Evolutionary conservation across 2,113 vertebrate species (phyloP), one percentile per base, ranked within the genome.

Genomic region (Pelmatolapia mariae): DNA sequence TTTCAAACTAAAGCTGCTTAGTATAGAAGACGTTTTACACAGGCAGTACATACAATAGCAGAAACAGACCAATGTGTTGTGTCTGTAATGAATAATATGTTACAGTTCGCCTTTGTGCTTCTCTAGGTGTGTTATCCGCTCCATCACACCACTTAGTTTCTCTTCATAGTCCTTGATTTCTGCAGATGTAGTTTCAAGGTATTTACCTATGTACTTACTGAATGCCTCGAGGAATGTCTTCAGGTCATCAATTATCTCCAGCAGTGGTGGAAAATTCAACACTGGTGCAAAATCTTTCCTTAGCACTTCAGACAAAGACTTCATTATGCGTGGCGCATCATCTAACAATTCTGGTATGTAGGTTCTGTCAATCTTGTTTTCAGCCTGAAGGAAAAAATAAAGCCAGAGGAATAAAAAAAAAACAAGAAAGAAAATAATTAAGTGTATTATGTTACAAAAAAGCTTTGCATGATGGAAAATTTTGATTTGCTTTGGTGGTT

Each of bases 201-300:
- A 59, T 59, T 59, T 59, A 59, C 8, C 56, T 59, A 59, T 59
- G 26, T 59, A 18, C 8, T 31, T 2, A 59, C 56, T 59, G 26
- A 59, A 5, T 18, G 26, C 56, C 0, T 59, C 56, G 0, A 59
- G 56, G 26, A 31, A 59, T 0, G 56, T 59, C 56, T 59, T 59
- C 31, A 31, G 26, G 8, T 59, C 56, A 59, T 59, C 26, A 6
- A 4, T 59, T 31, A 59, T 59, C 0, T 59, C 56, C 56, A 59
- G 56, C 56, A 59, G 56, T 0, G 56, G 56, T 31, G 56, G 56
- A 59, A 59, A 59, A 59, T 59, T 59, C 2, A 59, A 16, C 56
- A 59, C 0, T 59, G 56, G 26, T 59, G 56, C 56, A 59, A 59
- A 59, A 59, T 31, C 26, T 59, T 59, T 59, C 8, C 13, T 59